Evolutionary conservation across 2,113 vertebrate genomes (phyloP).

Genomic region (Rhea pennata): DNA sequence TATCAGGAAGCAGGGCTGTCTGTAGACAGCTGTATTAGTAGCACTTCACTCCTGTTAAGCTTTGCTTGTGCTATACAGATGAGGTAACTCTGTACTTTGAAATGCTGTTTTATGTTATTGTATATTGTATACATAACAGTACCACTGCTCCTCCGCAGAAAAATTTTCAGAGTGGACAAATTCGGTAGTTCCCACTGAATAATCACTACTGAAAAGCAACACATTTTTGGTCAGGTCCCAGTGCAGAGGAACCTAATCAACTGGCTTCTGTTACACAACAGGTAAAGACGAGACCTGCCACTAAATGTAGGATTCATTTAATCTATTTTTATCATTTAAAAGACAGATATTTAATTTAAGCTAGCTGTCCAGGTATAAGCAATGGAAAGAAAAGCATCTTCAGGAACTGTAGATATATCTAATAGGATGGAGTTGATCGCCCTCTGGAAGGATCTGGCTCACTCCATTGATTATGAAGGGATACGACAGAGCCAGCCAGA

Average conservation of each 20-base stretch:
- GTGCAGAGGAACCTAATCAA: background rate
- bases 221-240: background rate
- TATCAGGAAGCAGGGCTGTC: background rate
- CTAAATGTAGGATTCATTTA: background rate
- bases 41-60: background rate
- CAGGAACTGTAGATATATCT: background rate
- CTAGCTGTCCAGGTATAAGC: background rate
- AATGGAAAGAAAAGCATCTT: background rate
- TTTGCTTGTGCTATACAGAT: background rate
- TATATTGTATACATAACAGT: background rate
- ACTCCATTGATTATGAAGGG: rapidly evolving
- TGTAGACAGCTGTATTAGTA: background rate
- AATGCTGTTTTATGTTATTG: background rate
- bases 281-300: background rate
- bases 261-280: background rate
- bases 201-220: background rate
- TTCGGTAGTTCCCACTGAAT: background rate
- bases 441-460: background rate
- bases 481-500: background rate
- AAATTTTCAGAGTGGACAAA: background rate
- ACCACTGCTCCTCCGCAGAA: background rate
- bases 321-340: background rate
- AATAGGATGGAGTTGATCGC: background rate
- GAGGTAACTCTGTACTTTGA: background rate
- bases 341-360: background rate